Conservation (phyloP, 2,797 vertebrate species). For the Lagocephalus sceleratus region DNA sequence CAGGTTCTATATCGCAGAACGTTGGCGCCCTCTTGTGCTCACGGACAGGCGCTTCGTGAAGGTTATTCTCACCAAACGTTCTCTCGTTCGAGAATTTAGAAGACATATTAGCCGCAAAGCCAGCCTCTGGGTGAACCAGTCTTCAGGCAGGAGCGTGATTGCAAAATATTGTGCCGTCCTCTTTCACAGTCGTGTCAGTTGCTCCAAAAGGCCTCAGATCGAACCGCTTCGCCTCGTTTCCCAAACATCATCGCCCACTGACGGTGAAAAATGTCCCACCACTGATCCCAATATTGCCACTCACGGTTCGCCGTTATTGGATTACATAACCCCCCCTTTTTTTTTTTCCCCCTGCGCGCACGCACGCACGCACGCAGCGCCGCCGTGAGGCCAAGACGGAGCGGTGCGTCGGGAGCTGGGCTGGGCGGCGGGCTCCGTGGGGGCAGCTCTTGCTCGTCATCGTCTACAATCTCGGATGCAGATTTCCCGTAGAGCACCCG, state of each 20-base stretch:
- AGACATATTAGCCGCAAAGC: too few relatives aligned
- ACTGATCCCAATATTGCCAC: conserved; percentile 1
- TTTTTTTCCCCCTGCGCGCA: neutral
- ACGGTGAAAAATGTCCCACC: neutral
- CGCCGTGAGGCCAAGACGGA: conserved; percentile 56
- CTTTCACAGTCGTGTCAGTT: too few relatives aligned
- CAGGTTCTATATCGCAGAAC: too few relatives aligned
- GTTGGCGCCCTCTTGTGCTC: neutral
- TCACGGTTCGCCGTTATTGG: conserved; percentile 8
- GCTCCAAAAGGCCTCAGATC: too few relatives aligned
- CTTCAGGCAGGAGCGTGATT: too few relatives aligned
- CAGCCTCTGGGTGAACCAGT: too few relatives aligned
- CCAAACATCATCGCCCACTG: too few relatives aligned
- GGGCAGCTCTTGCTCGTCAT: conserved; percentile 28
- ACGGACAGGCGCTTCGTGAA: neutral
- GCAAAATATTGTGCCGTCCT: too few relatives aligned
- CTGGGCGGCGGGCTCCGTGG: conserved; percentile 51
- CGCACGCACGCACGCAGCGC: conserved; percentile 42
- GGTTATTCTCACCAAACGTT: too few relatives aligned
- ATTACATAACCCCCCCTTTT: conserved; percentile 52
- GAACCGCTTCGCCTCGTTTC: too few relatives aligned
- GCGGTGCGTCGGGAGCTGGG: conserved; percentile 40
- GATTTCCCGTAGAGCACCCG: conserved; percentile 27
- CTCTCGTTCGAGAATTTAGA: too few relatives aligned
- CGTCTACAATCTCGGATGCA: conserved; percentile 48